Conservation (phyloP, 2,113 vertebrate species). For the Aix galericulata region DNA sequence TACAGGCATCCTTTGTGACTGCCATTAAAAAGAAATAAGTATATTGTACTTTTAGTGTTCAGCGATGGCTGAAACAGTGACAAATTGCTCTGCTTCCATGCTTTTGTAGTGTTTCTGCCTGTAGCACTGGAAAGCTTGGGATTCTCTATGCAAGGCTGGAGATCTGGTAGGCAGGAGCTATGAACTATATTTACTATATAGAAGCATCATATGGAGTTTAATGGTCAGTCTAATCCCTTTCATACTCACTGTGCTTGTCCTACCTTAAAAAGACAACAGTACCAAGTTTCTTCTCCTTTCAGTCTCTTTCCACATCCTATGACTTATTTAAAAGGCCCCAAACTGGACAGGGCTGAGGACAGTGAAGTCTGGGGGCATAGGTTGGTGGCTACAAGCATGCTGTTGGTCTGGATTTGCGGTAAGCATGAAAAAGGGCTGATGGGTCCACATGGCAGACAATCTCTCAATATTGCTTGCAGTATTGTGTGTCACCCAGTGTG, state of each 20-base stretch:
- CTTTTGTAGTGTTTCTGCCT: not conserved
- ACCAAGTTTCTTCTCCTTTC: not conserved
- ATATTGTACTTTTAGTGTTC: too few relatives aligned
- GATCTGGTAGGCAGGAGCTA: not conserved
- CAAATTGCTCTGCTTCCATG: not conserved
- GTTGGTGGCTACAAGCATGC: not conserved
- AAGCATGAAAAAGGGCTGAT: not conserved
- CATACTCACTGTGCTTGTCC: not conserved
- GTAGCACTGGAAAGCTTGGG: not conserved
- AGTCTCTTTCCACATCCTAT: not conserved
- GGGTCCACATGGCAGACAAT: fast-evolving
- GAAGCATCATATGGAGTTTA: not conserved
- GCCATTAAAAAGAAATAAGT: not conserved
- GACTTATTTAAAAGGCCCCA: not conserved
- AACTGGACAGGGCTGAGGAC: not conserved
- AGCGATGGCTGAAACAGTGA: not conserved
- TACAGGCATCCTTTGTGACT: not conserved
- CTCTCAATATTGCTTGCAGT: not conserved
- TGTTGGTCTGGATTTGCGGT: not conserved
- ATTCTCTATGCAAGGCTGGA: not conserved
- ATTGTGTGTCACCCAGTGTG: not conserved
- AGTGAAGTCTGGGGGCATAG: not conserved
- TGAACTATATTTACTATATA: not conserved
- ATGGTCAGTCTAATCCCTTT: not conserved
- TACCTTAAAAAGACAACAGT: not conserved